Conservation (phyloP, 2,888 invertebrate genomes). For the Stomorhina lunata region DNA sequence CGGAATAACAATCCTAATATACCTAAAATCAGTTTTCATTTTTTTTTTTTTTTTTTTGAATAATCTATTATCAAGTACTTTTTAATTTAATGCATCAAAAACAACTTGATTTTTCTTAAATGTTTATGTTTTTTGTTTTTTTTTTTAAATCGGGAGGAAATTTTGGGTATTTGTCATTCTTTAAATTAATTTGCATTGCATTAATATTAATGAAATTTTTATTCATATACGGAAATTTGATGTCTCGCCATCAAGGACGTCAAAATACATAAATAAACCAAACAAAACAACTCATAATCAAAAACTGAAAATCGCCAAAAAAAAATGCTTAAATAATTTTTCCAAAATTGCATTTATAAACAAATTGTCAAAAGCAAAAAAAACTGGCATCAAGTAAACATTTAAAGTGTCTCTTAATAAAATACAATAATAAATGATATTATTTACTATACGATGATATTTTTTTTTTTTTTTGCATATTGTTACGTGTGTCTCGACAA, state of each 20-base stretch:
- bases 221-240: slow-evolving; percentile 53
- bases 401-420: slow-evolving; percentile 41
- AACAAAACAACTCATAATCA: background rate
- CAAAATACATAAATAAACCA: slow-evolving; percentile 13
- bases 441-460: slow-evolving; percentile 37
- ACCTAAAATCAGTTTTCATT: too few species aligned
- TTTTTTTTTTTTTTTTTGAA: too few species aligned
- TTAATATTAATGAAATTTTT: slow-evolving; percentile 30
- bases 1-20: too few species aligned
- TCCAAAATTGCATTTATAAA: slow-evolving; percentile 50
- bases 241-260: slow-evolving; percentile 62
- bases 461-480: slow-evolving; percentile 6
- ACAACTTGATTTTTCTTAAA: background rate
- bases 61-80: background rate
- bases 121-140: background rate
- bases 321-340: slow-evolving; percentile 34
- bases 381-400: background rate
- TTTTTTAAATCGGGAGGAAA: too few species aligned
- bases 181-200: slow-evolving; percentile 53
- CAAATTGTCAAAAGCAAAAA: slow-evolving; percentile 24
- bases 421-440: slow-evolving; percentile 33
- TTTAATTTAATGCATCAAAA: slow-evolving; percentile 9
- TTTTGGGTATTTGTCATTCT: background rate
- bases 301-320: background rate
- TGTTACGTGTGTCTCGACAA: slow-evolving; percentile 47